phyloP scores from a whole-genome alignment of 2,113 vertebrate genomes.

The Podarcis cretensis region DNA sequence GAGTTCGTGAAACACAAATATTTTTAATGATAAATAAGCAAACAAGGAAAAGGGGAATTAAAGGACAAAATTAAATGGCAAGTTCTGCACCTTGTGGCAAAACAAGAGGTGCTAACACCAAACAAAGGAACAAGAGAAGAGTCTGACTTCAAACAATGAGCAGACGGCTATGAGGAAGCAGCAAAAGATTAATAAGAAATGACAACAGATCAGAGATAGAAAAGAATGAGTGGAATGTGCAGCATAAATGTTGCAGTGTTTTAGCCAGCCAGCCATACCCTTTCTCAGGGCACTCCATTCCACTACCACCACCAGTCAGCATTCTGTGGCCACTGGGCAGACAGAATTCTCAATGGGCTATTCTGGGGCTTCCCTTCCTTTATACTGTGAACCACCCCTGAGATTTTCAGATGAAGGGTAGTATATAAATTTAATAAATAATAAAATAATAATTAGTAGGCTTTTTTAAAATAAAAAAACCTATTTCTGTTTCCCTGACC shows the following conservation, averaged over 20 bases:
- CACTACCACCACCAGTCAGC: neutral
- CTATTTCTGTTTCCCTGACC: no score
- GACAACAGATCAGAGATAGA: neutral
- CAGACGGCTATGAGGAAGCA: neutral
- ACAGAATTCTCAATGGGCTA: neutral
- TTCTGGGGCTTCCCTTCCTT: neutral
- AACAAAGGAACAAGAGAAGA: neutral
- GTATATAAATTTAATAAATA: no score
- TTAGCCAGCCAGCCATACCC: neutral
- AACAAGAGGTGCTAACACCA: neutral
- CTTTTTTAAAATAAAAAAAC: no score
- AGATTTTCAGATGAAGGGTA: no score
- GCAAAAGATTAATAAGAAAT: neutral
- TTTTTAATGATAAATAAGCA: no score
- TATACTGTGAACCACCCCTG: no score
- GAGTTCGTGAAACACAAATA: no score
- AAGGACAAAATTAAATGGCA: neutral
- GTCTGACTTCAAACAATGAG: neutral
- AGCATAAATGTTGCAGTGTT: neutral
- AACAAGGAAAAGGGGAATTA: neutral
- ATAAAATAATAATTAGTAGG: no score
- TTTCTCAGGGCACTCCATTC: neutral
- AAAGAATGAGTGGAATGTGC: neutral
- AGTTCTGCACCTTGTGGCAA: neutral
- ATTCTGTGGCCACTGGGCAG: neutral